Conservation (phyloP, 2,797 vertebrate genomes). For the Pogonophryne albipinna region DNA sequence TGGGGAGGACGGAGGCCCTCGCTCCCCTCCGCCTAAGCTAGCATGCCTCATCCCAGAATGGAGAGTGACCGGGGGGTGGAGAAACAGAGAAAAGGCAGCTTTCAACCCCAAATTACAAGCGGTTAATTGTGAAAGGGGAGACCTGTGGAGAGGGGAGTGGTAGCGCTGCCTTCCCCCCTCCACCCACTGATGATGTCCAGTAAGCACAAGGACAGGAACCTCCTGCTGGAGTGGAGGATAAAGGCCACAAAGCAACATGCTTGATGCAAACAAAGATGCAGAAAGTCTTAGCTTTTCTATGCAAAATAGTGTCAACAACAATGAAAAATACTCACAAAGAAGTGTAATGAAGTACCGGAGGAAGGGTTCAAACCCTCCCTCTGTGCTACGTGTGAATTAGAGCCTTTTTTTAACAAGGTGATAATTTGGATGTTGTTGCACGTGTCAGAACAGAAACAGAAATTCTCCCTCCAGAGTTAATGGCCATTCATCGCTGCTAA, state of each 20-base stretch:
- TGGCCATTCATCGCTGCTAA: constrained; percentile 70
- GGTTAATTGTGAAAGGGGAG: constrained; percentile 85
- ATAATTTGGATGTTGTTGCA: constrained; percentile 76
- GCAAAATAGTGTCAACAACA: constrained; percentile 21
- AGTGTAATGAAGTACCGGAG: constrained; percentile 9
- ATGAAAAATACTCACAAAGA: constrained; percentile 17
- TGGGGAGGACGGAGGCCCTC: constrained; percentile 40
- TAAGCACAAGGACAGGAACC: constrained; percentile 73
- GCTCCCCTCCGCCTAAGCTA: constrained; percentile 54
- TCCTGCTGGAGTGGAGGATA: constrained; percentile 74
- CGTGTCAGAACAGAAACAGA: constrained; percentile 71
- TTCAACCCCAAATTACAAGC: constrained; percentile 82
- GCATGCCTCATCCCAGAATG: constrained; percentile 47
- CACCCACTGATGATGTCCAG: constrained; percentile 40
- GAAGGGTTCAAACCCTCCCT: constrained; percentile 47
- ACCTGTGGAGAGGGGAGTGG: constrained; percentile 79
- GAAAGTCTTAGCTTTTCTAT: not conserved
- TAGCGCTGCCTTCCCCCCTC: constrained; percentile 43
- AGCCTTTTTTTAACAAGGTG: constrained; percentile 76
- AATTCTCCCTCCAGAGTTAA: constrained; percentile 59
- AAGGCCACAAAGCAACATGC: constrained; percentile 56
- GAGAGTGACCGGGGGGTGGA: constrained; percentile 56
- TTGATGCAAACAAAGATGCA: constrained; percentile 30
- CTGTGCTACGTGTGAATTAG: constrained; percentile 59
- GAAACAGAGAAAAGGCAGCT: constrained; percentile 70